Base-by-base conservation (phyloP, 2,888 invertebrate species). In the Pocota personata region DNA sequence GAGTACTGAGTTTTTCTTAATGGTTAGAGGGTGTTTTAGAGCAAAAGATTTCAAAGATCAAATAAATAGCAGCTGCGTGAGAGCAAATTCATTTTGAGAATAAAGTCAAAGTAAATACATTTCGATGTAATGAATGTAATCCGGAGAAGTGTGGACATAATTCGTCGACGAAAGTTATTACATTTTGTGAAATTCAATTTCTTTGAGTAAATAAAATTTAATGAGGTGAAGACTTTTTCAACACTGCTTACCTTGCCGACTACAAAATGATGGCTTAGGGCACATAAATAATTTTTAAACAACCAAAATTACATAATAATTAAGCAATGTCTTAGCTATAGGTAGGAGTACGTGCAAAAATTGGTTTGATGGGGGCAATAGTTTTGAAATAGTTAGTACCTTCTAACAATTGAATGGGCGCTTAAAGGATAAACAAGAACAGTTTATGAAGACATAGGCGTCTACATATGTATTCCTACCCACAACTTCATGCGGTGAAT, bases 11-110 rank as follows among this genome's bases (percentile, higher is more conserved):
- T 2, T 16, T 7, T 3, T 21, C 8, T 48, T 2, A 50, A 82
- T 40, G 80, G 62, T 80, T 50, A n/a, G 80, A 52, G 80, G 76
- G 86, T 76, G 86, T 67, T 79, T 48, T 37, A 21, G 57, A 50
- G 58, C 32, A 19, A 77, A 14, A 48, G 43, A 64, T 57, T 21
- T 55, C 16, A 46, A 71, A 71, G 43, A 79, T 79, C 62, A 55
- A 67, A 79, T 40, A 55, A 12, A 27, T 48, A 55, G 57, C 86
- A 86, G 80, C 86, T 86, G 86, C 37, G 52, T 76, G 40, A 48
- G 66, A 21, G 55, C 19, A 58, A 58, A 67, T 72, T 37, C 24
- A 71, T 58, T 50, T 52, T 67, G 30, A 46, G 27, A 48, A 69
- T 71, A 50, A 14, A 14, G 40, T 80, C 55, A 62, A 62, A 37